phyloP scores from a whole-genome alignment of 1,140 invertebrate genomes.

The Lucilia sericata region DNA sequence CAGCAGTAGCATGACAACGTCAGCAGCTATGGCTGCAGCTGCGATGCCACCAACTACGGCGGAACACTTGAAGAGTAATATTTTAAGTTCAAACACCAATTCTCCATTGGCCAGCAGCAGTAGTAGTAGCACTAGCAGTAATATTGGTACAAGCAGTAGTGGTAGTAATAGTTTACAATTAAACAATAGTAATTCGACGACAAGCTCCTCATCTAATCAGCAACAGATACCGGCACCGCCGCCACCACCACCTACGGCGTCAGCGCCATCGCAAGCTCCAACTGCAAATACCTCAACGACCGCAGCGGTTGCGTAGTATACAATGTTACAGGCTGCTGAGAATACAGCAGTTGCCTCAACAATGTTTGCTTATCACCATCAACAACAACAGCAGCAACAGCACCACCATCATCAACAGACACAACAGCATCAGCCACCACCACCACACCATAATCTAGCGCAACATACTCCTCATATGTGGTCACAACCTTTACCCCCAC shows the following conservation, averaged over 20 bases:
- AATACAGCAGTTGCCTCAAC: constrained; percentile 38
- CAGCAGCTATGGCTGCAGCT: constrained; percentile 31
- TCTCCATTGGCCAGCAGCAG: constrained; percentile 42
- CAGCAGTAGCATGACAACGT: background rate
- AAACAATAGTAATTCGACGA: constrained; percentile 49
- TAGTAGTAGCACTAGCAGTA: constrained; percentile 42
- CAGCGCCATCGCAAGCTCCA: constrained; percentile 49
- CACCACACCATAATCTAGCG: constrained; percentile 11
- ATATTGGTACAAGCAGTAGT: constrained; percentile 33
- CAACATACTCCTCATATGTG: constrained; percentile 5
- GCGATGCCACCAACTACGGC: constrained; percentile 49
- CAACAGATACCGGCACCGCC: constrained; percentile 35
- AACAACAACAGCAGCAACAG: constrained; percentile 21
- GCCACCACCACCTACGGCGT: constrained; percentile 50
- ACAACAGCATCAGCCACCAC: background rate
- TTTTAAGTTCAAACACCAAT: constrained; percentile 37
- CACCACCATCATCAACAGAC: constrained; percentile 32
- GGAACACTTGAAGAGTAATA: constrained; percentile 46
- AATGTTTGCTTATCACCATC: constrained; percentile 42
- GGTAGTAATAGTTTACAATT: constrained; percentile 45
- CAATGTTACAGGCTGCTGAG: constrained; percentile 44
- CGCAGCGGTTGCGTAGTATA: constrained; percentile 67
- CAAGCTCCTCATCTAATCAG: constrained; percentile 43
- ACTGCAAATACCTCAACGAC: constrained; percentile 61
- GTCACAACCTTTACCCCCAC: constrained; percentile 9